Evolutionary conservation across 2,797 vertebrate genomes (phyloP).

Genomic region (Amblyraja radiata): DNA sequence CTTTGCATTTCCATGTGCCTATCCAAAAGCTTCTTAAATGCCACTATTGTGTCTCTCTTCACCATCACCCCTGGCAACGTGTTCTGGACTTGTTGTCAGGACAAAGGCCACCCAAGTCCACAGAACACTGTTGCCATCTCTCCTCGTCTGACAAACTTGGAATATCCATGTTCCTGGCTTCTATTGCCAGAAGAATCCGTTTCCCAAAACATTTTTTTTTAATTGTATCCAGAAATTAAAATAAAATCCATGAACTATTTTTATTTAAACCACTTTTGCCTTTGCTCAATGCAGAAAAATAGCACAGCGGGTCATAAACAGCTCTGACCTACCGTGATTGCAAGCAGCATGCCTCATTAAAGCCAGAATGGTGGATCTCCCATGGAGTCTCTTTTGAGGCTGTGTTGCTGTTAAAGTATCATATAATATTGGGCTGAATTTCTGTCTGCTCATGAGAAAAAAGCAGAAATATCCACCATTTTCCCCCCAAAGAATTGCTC

Average conservation of each 20-base stretch:
- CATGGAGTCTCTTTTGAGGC: not conserved
- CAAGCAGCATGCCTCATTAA: conserved; percentile 24
- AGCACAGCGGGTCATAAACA: not conserved
- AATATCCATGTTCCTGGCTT: not conserved
- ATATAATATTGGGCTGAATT: not conserved
- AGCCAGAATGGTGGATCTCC: not conserved
- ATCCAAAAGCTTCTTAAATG: no score
- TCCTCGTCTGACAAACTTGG: not conserved
- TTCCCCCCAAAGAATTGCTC: not conserved
- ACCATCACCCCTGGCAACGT: no score
- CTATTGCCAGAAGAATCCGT: not conserved
- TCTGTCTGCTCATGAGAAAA: not conserved
- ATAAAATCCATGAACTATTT: not conserved
- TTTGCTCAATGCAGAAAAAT: not conserved
- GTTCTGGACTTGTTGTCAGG: not conserved
- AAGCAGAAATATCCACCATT: not conserved
- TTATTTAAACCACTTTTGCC: not conserved
- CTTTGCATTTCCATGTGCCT: no score
- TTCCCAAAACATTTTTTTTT: not conserved
- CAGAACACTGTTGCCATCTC: not conserved
- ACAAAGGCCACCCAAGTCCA: not conserved
- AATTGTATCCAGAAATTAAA: not conserved
- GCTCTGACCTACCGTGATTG: not conserved
- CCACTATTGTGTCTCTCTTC: no score
- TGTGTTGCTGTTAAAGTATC: not conserved